Base-by-base conservation (phyloP, 2,888 invertebrate genomes). In the Bruchidius siliquastri region DNA sequence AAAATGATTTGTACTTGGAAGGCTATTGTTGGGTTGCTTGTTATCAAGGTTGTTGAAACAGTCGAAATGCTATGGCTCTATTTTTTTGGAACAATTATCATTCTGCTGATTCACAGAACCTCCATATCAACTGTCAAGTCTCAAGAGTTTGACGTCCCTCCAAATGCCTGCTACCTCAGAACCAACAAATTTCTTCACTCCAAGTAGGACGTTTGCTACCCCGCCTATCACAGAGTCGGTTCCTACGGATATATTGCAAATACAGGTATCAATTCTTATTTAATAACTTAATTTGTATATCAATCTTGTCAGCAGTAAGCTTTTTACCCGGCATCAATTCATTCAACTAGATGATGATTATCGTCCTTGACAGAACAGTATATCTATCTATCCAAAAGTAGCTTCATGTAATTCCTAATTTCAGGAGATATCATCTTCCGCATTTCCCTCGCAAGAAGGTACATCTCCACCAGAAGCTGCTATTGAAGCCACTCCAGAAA, bases 401-500 rank as follows among this genome's bases (percentile, higher is more conserved):
- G 2, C 26, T 4, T 8, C 8, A 26, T 26, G 26, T 8, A 26
- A 26, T 26, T 26, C 8, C 3, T 26, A 26, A 26, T 72, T 76
- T 71, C 69, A 81, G 79, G 78, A 74, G n/a, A 67, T 74, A 13
- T 74, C 73, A 67, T 67, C 49, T 49, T 49, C 77, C 70, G 72
- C 73, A 71, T 80, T 76, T 71, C 72, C 76, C 8, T 84, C 85
- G 72, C 88, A 88, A 76, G 89, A 90, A 82, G 91, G 92, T 66
- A 90, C 92, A 0, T 92, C 93, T 20, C 94, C 94, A 32, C 95
- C 95, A 4, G 96, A 95, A 88, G 94, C 95, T 69, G 96, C 95
- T 30, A 93, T 96, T 74, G 96, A 96, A 87, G 95, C 95, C 2
- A 96, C 95, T 6, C 96, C 96, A 0, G 95, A 96, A 88, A 95